A percentile compares a stretch with the other conserved stretches of the same genome.
Evolutionary conservation across 2,797 vertebrate genomes (phyloP).

Genomic region (Peromyscus melanophrys): DNA sequence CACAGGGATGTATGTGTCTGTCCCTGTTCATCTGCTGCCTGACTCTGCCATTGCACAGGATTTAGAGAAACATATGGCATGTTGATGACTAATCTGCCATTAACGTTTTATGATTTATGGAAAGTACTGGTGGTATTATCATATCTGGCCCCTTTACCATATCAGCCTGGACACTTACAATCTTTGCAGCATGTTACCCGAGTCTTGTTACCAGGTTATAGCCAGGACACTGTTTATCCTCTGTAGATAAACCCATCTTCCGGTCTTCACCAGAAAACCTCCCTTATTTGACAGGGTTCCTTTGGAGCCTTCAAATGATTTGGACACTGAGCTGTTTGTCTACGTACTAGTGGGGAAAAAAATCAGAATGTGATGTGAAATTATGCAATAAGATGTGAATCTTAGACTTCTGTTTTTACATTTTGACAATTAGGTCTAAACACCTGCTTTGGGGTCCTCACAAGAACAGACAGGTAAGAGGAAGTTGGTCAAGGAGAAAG

Average conservation of each 20-base stretch:
- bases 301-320: not conserved
- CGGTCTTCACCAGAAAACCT: not conserved
- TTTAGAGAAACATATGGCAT: not conserved
- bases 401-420: not conserved
- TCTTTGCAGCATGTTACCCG: not conserved
- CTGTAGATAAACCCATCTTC: not conserved
- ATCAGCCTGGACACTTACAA: not conserved
- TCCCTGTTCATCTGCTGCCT: not conserved
- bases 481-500: not conserved
- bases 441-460: not conserved
- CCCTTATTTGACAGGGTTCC: not conserved
- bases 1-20: rapidly evolving
- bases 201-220: not conserved
- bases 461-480: not conserved
- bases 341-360: not conserved
- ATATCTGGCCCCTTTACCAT: not conserved
- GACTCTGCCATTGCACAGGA: not conserved
- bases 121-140: not conserved
- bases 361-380: not conserved
- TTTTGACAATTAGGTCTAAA: not conserved
- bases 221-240: slow-evolving; percentile 13
- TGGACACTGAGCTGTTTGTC: not conserved
- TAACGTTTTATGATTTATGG: not conserved
- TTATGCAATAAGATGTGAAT: not conserved
- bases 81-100: not conserved